Conservation (phyloP, 2,113 vertebrate species). For the Semicossyphus pulcher region DNA sequence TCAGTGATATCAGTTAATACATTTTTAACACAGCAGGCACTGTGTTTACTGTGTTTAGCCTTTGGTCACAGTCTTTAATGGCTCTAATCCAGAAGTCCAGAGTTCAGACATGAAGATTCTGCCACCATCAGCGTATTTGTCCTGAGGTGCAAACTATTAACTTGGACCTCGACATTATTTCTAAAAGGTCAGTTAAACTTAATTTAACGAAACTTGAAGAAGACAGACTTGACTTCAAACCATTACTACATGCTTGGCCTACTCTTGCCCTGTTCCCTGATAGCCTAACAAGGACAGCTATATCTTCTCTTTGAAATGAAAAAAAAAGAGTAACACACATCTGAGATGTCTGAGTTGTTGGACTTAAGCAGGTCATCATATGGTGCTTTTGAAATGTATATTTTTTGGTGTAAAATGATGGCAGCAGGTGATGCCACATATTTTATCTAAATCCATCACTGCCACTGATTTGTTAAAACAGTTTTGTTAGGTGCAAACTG, state of each 20-base stretch:
- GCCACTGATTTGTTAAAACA: conserved; percentile 4
- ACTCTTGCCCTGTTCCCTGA: neutral
- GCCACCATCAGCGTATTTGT: neutral
- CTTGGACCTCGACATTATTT: conserved; percentile 23
- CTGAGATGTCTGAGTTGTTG: conserved; percentile 1
- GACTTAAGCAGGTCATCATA: neutral
- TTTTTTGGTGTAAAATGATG: neutral
- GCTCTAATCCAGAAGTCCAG: conserved; percentile 9
- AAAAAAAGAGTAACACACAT: neutral
- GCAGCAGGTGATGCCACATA: conserved; percentile 1
- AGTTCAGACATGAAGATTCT: conserved; percentile 7
- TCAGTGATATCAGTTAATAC: neutral
- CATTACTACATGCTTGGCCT: neutral
- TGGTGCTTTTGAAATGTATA: neutral
- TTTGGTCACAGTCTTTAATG: conserved; percentile 9
- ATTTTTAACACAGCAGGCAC: neutral
- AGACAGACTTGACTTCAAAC: neutral
- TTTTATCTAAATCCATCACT: conserved; percentile 3
- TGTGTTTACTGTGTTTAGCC: neutral
- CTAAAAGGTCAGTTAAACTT: conserved; percentile 14
- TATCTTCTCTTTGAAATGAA: neutral
- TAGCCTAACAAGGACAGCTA: neutral
- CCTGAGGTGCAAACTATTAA: conserved; percentile 7
- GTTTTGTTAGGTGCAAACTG: conserved; percentile 2
- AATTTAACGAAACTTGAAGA: conserved; percentile 6